Evolutionary conservation across 2,113 vertebrate genomes (phyloP), one percentile per base, ranked within the genome.

Genomic region (Sceloporus tristichus): DNA sequence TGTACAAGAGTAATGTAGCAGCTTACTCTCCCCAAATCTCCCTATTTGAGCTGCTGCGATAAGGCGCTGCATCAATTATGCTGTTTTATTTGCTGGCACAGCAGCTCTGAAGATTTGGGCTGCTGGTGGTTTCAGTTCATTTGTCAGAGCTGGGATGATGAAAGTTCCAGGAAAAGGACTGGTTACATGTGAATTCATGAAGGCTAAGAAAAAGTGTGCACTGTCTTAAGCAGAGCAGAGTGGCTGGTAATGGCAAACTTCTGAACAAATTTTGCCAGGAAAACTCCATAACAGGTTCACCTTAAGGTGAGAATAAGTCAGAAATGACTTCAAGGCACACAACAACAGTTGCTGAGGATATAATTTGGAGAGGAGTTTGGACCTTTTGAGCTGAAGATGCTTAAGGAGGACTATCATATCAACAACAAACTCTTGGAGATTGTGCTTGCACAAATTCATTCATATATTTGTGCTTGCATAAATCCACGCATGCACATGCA

Each of bases 61-160:
- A 80, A n/a, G 48, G 11, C 29, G 23, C 40, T 21, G 42, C 9
- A 38, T 34, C 29, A 10, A 21, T 48, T 70, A 9, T 34, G 40
- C 53, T 59, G 23, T 42, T 87, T 85, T 71, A 56, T 54, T 70
- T 87, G 79, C 53, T 85, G 53, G 54, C 34, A 76, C 7, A 62
- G 23, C 21, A 85, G 38, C 23, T 38, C 54, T 48, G 34, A 73
- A 81, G 66, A 74, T 21, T 62, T 87, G 54, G 48, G 2, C 19
- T 71, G 34, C 56, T 74, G 40, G 16, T 70, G 16, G n/a, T 74
- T 74, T 59, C 42, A 74, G n/a, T 81, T 59, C 25, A 81, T 62
- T 1, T 81, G 79, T 59, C 38, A 81, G 71, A 59, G 21, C 54
- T 29, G 14, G 25, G 6, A 81, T 79, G 11, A 74, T n/a, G 9